Base-by-base conservation (phyloP, 2,113 vertebrate species). In the Malurus elegans region DNA sequence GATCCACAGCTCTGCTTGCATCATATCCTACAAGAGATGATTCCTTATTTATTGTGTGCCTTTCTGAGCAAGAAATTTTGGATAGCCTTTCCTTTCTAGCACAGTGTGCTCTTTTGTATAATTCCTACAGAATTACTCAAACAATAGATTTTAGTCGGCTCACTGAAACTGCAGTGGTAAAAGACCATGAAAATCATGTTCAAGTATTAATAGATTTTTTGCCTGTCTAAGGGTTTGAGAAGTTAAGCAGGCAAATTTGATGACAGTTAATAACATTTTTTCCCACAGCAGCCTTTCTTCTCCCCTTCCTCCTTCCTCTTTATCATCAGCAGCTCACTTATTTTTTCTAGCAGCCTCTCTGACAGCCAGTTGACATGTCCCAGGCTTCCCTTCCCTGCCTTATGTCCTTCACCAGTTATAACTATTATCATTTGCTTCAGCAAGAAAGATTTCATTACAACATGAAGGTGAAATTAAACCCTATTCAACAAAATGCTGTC, bases 191-290 rank as follows among this genome's bases (percentile, higher is more conserved):
- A 93, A 85, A 89, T 75, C 4, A 5, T 56, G 26, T 89, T 91
- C 60, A 79, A 91, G 75, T 79, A 75, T 84, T 53, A 72, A 21
- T 88, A 60, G 36, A 15, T 88, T 45, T 83, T 66, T 92, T 95
- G 53, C 50, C 34, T 71, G 64, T 86, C 60, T 72, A 48, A 79
- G 36, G 20, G 25, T 53, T 78, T 93, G 80, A 72, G 66, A 93
- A 90, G 36, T 82, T 85, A 87, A 90, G 42, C 66, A 91, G 70
- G 36, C 86, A 93, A 82, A 87, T 92, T 75, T 81, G 76, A 61
- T 95, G 83, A 87, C 86, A 89, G 80, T 86, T 90, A 66, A 44
- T 91, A 85, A 79, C 76, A 70, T 84, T 90, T 97, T 95, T 96
- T 94, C 93, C 94, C 92, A 94, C 76, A 92, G 79, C 71, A 92